Conservation (phyloP, 2,113 vertebrate genomes). For the Egretta garzetta region DNA sequence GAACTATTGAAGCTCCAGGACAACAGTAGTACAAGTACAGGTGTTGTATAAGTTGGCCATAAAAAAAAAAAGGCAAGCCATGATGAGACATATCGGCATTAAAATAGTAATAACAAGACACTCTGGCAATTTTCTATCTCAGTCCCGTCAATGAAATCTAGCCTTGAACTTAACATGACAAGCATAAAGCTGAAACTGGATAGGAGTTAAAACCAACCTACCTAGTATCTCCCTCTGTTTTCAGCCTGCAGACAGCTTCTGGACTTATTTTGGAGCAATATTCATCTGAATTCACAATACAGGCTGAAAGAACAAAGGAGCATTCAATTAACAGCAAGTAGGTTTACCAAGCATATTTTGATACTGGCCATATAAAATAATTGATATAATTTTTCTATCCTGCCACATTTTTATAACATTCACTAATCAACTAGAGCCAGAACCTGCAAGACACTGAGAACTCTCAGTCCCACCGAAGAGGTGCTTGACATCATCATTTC, state of each 20-base stretch:
- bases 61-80: neutral
- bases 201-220: conserved; percentile 67
- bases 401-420: conserved; percentile 2
- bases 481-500: neutral
- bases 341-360: conserved; percentile 11
- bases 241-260: conserved; percentile 75
- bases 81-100: neutral
- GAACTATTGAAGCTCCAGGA: neutral
- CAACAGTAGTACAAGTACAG: neutral
- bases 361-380: neutral
- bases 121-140: neutral
- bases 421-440: neutral
- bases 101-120: neutral
- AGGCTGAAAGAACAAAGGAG: conserved; percentile 35
- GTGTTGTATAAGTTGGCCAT: neutral
- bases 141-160: neutral
- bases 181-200: neutral
- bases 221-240: conserved; percentile 77
- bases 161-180: neutral
- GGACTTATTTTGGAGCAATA: conserved; percentile 78
- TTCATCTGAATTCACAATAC: conserved; percentile 71
- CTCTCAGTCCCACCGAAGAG: neutral
- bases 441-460: neutral
- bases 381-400: neutral
- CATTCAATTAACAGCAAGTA: neutral